Conservation (phyloP, 2,113 vertebrate species). For the Urocynchramus pylzowi region DNA sequence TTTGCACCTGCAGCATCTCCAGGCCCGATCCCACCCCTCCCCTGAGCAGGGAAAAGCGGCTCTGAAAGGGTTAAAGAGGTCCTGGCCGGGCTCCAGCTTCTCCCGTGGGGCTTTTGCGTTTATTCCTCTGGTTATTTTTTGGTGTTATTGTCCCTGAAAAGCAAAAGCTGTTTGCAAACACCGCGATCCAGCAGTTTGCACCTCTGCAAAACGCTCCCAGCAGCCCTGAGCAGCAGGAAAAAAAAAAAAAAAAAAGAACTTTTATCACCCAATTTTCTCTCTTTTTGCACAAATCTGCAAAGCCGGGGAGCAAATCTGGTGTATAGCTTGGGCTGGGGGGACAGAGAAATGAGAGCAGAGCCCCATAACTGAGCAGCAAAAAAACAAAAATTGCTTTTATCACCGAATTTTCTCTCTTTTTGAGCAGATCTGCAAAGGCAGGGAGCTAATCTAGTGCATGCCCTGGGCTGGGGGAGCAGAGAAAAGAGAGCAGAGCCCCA, state of each 20-base stretch:
- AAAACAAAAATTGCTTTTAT: too few species aligned
- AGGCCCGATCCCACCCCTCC: too few species aligned
- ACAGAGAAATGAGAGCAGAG: too few species aligned
- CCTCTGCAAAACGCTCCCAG: not conserved
- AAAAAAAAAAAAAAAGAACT: not conserved
- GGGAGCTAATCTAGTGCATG: too few species aligned
- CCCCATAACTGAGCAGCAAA: too few species aligned
- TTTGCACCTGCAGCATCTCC: too few species aligned
- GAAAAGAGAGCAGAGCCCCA: too few species aligned
- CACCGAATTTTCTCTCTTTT: too few species aligned
- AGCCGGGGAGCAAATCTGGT: not conserved
- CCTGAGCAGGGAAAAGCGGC: not conserved
- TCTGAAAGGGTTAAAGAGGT: not conserved
- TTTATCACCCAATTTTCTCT: not conserved
- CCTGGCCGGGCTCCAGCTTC: not conserved
- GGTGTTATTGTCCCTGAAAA: not conserved
- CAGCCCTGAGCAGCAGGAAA: not conserved
- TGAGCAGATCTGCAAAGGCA: too few species aligned
- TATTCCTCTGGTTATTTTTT: not conserved
- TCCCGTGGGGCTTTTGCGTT: accelerated
- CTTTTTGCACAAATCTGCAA: not conserved
- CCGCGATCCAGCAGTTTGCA: not conserved
- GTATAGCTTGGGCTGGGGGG: accelerated
- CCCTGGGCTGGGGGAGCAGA: too few species aligned
- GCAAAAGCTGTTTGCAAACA: not conserved